phyloP scores from a whole-genome alignment of 2,797 vertebrate genomes.

The Melanotaenia maccullochi region DNA sequence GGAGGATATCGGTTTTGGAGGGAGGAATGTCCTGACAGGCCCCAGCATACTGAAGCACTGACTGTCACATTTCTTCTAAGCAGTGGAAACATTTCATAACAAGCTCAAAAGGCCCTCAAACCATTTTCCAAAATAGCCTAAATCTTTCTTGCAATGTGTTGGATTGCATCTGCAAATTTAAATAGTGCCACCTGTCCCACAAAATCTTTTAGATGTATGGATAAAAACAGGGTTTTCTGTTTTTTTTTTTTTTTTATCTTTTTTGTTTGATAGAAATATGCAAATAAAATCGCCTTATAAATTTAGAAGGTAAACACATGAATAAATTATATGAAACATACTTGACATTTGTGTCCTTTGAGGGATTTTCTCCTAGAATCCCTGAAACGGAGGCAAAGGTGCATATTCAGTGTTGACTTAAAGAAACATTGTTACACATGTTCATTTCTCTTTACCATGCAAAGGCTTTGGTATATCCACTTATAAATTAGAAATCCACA shows the following conservation, averaged over 20 bases:
- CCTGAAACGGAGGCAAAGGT: neutral
- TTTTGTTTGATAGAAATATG: too few species aligned
- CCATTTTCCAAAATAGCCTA: conserved; percentile 70
- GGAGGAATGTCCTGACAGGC: conserved; percentile 69
- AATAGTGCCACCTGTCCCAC: conserved; percentile 17
- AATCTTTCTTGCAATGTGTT: conserved; percentile 14
- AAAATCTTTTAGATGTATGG: neutral
- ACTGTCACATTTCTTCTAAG: conserved; percentile 56
- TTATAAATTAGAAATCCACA: neutral
- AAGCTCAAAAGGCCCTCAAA: conserved; percentile 65
- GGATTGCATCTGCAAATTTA: neutral
- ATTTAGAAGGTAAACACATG: too few species aligned
- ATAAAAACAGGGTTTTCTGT: too few species aligned
- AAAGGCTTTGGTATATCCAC: neutral
- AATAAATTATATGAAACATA: too few species aligned
- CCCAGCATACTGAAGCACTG: conserved; percentile 51
- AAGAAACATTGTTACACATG: neutral
- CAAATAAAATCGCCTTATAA: too few species aligned
- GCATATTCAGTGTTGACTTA: neutral
- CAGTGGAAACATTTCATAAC: conserved; percentile 63
- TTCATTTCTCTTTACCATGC: neutral
- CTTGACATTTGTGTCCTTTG: neutral
- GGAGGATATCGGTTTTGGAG: conserved; percentile 5
- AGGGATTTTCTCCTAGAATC: neutral
- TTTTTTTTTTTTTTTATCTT: too few species aligned